A percentile compares a stretch with the other conserved stretches of the same genome.
These are phyloP conservation scores for Tachystola acroxantha DNA, from an alignment of 2,888 invertebrate genomes.

Conservation along the genomic window DNA sequence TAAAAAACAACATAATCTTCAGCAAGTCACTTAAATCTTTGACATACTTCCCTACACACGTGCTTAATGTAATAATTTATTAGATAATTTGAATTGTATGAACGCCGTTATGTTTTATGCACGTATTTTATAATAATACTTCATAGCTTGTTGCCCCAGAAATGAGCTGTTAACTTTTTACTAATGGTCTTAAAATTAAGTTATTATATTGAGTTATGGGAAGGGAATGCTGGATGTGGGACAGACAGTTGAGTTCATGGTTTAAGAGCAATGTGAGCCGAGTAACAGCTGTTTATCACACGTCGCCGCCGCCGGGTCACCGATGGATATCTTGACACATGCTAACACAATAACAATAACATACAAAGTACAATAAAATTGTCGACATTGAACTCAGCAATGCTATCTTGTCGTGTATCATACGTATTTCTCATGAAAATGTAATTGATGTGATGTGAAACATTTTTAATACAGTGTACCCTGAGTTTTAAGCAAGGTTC, in stretches of 20 bases:
- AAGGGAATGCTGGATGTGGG: not conserved
- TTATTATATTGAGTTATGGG: conserved; percentile 21
- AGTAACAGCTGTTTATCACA: conserved; percentile 36
- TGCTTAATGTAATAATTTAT: not conserved
- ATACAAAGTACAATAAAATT: too few species aligned
- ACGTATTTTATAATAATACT: conserved; percentile 9
- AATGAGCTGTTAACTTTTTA: conserved; percentile 18
- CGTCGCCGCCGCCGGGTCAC: conserved; percentile 35
- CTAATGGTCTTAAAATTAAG: conserved; percentile 25
- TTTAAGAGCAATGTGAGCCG: conserved; percentile 56
- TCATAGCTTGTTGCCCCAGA: not conserved
- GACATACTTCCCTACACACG: not conserved
- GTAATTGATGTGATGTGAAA: too few species aligned
- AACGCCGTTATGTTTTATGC: conserved; percentile 2
- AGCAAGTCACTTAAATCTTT: not conserved
- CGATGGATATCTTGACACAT: conserved; percentile 42
- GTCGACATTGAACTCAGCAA: not conserved
- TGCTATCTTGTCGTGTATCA: not conserved
- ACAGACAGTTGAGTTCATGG: conserved; percentile 44
- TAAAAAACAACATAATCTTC: conserved; percentile 1
- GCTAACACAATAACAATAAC: not conserved
- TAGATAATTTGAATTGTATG: conserved; percentile 2
- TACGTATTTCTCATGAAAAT: not conserved
- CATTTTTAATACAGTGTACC: too few species aligned
- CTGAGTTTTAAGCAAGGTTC: too few species aligned